These are phyloP conservation scores for Montipora capricornis DNA, from an alignment of 64 coral and sea anemone species.

Conservation along the genomic window DNA sequence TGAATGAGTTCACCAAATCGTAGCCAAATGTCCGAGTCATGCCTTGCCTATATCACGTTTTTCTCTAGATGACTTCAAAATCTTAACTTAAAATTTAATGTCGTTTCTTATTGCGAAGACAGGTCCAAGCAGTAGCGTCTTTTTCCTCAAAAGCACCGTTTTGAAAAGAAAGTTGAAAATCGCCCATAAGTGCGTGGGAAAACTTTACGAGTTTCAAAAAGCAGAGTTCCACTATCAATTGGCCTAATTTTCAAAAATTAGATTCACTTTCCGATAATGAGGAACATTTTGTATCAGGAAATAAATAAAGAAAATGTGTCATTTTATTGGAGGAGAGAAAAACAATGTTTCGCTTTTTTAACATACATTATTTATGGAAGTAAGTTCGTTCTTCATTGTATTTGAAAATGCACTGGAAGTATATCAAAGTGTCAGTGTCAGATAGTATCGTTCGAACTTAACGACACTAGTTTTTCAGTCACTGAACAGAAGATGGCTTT, in stretches of 20 bases:
- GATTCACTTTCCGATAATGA: constrained; percentile 10
- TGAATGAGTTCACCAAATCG: background rate
- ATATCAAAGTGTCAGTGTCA: background rate
- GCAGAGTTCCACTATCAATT: background rate
- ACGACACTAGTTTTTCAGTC: no score
- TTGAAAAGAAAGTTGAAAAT: background rate
- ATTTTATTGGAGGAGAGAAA: constrained; percentile 21
- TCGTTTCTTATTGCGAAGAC: no score
- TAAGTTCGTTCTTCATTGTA: background rate
- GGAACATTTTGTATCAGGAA: background rate
- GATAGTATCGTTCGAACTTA: background rate
- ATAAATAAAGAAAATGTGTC: background rate
- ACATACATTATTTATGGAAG: constrained; percentile 6
- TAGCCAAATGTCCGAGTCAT: background rate
- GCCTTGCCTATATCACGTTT: background rate
- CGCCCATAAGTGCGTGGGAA: no score
- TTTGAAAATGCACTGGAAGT: background rate
- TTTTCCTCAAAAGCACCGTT: background rate
- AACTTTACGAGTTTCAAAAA: no score
- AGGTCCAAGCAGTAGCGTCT: no score
- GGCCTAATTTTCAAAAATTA: constrained; percentile 18
- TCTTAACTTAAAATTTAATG: background rate
- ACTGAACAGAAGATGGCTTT: no score
- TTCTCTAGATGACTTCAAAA: background rate
- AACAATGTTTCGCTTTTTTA: constrained; percentile 3